Evolutionary conservation across 2,888 invertebrate species (phyloP).

Genomic region (Sesia bembeciformis): DNA sequence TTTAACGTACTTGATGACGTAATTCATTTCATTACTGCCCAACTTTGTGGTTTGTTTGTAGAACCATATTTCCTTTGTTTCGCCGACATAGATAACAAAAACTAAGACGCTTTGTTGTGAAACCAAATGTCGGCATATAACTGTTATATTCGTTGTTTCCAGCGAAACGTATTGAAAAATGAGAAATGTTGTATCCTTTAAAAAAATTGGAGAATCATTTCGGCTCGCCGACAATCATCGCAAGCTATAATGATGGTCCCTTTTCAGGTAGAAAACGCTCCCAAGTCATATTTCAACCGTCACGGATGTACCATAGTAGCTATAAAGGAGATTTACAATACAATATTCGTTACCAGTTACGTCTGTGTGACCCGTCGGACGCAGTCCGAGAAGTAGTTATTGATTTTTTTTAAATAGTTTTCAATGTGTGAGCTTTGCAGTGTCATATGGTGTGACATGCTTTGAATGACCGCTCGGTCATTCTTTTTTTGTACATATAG

Average conservation of each 20-base stretch:
- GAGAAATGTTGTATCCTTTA: constrained; percentile 19
- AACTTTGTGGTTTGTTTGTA: constrained; percentile 37
- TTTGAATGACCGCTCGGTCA: constrained; percentile 41
- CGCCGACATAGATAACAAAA: constrained; percentile 31
- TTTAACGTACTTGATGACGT: neutral
- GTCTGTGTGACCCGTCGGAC: constrained; percentile 57
- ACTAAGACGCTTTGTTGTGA: constrained; percentile 26
- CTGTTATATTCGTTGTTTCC: constrained; percentile 53
- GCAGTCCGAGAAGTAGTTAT: constrained; percentile 48
- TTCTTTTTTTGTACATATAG: constrained; percentile 31
- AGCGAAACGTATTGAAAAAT: constrained; percentile 39
- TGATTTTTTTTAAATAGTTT: constrained; percentile 50
- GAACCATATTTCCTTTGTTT: constrained; percentile 25
- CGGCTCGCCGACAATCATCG: constrained; percentile 65
- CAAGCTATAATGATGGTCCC: constrained; percentile 62
- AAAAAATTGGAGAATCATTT: constrained; percentile 57
- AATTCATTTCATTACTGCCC: constrained; percentile 2
- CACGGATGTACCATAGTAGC: constrained; percentile 56
- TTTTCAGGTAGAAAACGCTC: constrained; percentile 67
- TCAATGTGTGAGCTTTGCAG: constrained; percentile 33
- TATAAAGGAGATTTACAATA: constrained; percentile 70
- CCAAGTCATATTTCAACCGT: constrained; percentile 70
- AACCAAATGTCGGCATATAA: constrained; percentile 33
- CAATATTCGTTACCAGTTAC: constrained; percentile 65
- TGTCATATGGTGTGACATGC: constrained; percentile 61